Evolutionary conservation across 2,113 vertebrate species (phyloP).

Genomic region (Gavia stellata): DNA sequence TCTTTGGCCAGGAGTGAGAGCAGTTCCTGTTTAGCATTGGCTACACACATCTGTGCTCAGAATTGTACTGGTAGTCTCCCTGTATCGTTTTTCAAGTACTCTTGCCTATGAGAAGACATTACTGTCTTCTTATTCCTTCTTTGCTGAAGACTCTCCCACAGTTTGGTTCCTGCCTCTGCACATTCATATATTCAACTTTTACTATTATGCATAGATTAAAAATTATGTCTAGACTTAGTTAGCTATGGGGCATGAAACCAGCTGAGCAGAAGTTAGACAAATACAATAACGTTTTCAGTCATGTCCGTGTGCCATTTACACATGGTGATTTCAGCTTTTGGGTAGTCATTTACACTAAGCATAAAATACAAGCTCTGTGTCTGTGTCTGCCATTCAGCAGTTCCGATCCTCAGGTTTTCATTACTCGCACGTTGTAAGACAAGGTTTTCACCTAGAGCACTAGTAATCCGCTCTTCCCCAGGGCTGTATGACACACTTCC

Average conservation of each 20-base stretch:
- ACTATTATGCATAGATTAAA: background rate
- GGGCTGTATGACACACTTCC: background rate
- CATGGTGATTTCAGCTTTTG: background rate
- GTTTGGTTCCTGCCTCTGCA: background rate
- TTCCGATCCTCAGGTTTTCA: background rate
- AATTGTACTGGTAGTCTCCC: background rate
- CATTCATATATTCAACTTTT: background rate
- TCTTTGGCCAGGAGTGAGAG: background rate
- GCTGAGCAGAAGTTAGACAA: background rate
- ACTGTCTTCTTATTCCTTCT: background rate
- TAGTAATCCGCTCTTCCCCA: background rate
- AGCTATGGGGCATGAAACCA: background rate
- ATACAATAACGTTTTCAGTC: background rate
- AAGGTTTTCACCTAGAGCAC: background rate
- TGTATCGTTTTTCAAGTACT: background rate
- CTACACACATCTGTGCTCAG: background rate
- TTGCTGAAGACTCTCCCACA: background rate
- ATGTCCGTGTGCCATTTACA: background rate
- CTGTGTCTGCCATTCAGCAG: background rate
- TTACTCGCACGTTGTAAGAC: background rate
- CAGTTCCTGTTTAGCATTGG: background rate
- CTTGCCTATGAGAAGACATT: background rate
- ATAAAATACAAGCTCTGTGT: background rate
- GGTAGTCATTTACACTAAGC: background rate
- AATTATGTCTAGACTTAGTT: background rate